Base-by-base conservation (phyloP, 1,140 invertebrate genomes). In the Cardiocondyla obscurior region DNA sequence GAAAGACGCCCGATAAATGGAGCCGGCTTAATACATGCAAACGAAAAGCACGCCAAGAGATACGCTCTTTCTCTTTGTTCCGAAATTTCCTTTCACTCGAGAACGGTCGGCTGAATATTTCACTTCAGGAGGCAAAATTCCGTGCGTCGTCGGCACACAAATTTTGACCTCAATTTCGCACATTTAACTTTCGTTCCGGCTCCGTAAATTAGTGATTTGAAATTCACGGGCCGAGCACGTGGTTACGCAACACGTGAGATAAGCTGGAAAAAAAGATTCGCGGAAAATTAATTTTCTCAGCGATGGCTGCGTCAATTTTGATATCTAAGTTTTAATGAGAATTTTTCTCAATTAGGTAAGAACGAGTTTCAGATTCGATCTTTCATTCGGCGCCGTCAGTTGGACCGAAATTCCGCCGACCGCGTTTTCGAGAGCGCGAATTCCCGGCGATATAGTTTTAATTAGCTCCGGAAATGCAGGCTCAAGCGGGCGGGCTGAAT, bases 381-480 rank as follows among this genome's bases (percentile, higher is more conserved):
- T 87, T 84, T 81, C 86, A 72, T 67, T 76, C 85, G 72, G 84
- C 84, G 64, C 55, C 69, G 51, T 73, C 85, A 76, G 42, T 53
- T 30, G 46, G 44, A 70, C 14, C 14, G 19, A 14, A 25, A 62
- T n/a, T 8, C 22, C 42, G 12, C 30, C 46, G 70, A 83, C 57
- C 73, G 70, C 85, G 73, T 85, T 88, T 87, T 64, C 12, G 39
- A 6, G 22, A 87, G 12, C 2, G n/a, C 2, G n/a, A 10, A 12
- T 19, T n/a, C n/a, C 30, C 30, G 57, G 72, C 79, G 74, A 85
- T 85, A 82, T 85, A 83, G 88, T 87, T 87, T 82, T 87, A 87
- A 85, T 88, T 88, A 74, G 79, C 73, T 49, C 44, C 33, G 72
- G 51, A 62, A 58, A 70, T 16, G 33, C 65, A 12, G 51, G 36